Evolutionary conservation across 2,888 invertebrate species (phyloP), one percentile per base, ranked within the genome.

Genomic region (Yponomeuta evonymella): DNA sequence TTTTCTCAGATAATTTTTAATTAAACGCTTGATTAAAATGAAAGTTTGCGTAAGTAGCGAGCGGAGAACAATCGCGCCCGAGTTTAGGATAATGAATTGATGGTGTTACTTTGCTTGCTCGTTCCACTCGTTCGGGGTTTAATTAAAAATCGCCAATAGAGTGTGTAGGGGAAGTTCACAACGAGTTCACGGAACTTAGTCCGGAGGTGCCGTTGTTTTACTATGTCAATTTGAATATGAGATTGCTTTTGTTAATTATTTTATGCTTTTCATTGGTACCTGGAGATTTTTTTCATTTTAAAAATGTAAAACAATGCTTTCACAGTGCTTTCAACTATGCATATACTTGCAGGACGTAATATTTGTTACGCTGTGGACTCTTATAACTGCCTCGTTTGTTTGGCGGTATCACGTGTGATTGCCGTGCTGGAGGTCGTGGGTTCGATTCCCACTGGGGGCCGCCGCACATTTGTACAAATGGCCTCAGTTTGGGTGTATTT

Each of bases 11-110:
- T 91, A 92, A 92, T 92, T 92, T 92, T 92, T 91, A 92, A 92
- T 92, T 92, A 92, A 91, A 92, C 89, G 92, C 90, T 91, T 92
- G 92, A 92, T 92, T 91, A 92, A 92, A 92, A 92, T 92, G 90
- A 92, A 91, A 92, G 91, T 92, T 92, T 90, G 90, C 89, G 88
- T 91, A 92, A 92, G 92, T 92, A 91, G 88, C 90, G 89, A 87
- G 86, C 90, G 89, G 86, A 88, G 88, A 91, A 91, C 90, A 91
- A 91, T 92, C 90, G 90, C 86, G 88, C 85, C 85, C 81, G 90
- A 92, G 92, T 91, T 92, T 91, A 91, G 92, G 90, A 90, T 92
- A 92, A 91, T 92, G 91, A 91, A 92, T 92, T 92, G 90, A 91
- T 92, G 90, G 91, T 90, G 92, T 91, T 90, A 90, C 91, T 89